Percentiles rank a stretch among this genome's conserved stretches.
These are phyloP conservation scores for Sebastes dallii DNA, from an alignment of 2,797 vertebrate species.

Conservation along the genomic window DNA sequence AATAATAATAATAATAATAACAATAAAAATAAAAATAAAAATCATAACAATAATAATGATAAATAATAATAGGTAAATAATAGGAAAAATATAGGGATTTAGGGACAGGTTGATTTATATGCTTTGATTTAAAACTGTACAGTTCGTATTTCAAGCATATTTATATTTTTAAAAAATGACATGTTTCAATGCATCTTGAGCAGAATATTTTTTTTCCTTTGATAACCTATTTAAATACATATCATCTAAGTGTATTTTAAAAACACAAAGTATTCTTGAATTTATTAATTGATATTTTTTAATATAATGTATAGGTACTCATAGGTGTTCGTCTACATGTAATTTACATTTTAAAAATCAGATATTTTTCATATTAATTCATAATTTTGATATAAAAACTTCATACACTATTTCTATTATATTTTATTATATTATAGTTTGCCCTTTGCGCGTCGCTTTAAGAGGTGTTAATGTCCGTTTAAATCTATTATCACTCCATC, in stretches of 20 bases:
- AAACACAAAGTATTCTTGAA: not conserved
- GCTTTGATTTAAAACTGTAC: not conserved
- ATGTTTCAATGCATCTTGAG: not conserved
- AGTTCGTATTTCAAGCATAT: not conserved
- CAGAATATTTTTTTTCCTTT: not conserved
- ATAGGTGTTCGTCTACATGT: rapidly evolving
- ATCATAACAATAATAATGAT: too few relatives aligned
- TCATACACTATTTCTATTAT: not conserved
- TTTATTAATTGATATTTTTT: not conserved
- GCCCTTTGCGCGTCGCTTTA: not conserved
- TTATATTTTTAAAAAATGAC: not conserved
- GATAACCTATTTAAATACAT: rapidly evolving
- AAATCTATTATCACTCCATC: not conserved
- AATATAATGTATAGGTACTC: not conserved
- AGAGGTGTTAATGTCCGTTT: not conserved
- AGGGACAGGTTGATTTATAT: not conserved
- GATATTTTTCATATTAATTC: not conserved
- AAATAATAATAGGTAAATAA: too few relatives aligned
- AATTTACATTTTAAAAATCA: not conserved
- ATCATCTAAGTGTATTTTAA: not conserved
- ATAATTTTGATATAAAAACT: not conserved
- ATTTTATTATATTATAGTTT: not conserved
- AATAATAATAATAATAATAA: too few relatives aligned
- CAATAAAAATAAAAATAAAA: too few relatives aligned
- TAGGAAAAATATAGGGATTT: not conserved